Base-by-base conservation (phyloP, 2,888 invertebrate genomes). In the Liopterus haemorrhoidalis region DNA sequence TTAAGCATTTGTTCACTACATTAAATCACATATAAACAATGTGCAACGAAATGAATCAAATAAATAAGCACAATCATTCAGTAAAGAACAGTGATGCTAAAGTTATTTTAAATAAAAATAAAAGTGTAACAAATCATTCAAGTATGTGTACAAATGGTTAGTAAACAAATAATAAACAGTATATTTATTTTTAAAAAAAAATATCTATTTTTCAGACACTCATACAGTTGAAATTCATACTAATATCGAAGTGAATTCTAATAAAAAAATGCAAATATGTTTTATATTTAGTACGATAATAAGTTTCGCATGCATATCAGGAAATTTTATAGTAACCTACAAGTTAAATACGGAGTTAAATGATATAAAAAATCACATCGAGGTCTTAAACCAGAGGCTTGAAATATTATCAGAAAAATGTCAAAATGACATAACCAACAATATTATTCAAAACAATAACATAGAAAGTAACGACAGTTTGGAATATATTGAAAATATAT, bases 261-360 rank as follows among this genome's bases (percentile, higher is more conserved):
- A 45, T 33, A 38, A 25, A 24, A 37, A 38, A 27, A 39, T 45
- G 15, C 38, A 45, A 39, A 32, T 39, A 39, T 45, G 45, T 32
- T 32, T 45, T 32, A 19, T 45, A 14, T 27, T 45, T 19, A 38
- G 39, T 27, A 31, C 20, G 18, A 8, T 45, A 12, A 24, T 45
- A 27, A 45, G 32, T n/a, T 15, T 45, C 18, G 20, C 25, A 9
- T 38, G 38, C 24, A 25, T 45, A 2, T 32, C 39, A 16, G 24
- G 20, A 33, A 25, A 32, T 5, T 39, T 20, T 11, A 18, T 45
- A n/a, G 4, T 39, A 11, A 19, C 9, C 18, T 45, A 39, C 12
- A 45, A 45, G 27, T 8, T 45, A 9, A 39, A 45, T 16, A 39
- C 19, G 25, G 18, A 39, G n/a, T 18, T 45, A 30, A 11, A 39